These are phyloP conservation scores for Trachelus stipa DNA, from an alignment of 2,888 invertebrate species.

Conservation along the genomic window DNA sequence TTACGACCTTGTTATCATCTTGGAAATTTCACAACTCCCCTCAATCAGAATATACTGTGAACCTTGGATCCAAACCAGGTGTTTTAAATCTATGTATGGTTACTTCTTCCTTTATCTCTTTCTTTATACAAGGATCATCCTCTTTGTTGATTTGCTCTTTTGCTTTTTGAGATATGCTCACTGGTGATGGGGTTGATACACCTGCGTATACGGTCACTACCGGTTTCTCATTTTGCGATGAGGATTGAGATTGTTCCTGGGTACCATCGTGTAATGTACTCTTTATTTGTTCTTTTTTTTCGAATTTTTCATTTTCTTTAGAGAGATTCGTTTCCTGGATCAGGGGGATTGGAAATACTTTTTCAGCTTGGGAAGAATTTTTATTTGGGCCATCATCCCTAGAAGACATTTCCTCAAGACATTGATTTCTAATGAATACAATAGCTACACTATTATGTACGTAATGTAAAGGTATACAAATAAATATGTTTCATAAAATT, in stretches of 20 bases:
- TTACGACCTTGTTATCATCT: not conserved
- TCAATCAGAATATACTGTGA: not conserved
- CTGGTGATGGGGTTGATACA: not conserved
- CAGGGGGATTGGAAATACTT: no score
- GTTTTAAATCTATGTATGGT: constrained; percentile 4
- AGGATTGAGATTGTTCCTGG: not conserved
- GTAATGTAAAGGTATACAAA: not conserved
- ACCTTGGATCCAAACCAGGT: constrained; percentile 48
- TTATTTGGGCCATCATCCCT: not conserved
- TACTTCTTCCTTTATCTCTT: constrained; percentile 14
- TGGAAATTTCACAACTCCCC: not conserved
- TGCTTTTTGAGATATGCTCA: not conserved
- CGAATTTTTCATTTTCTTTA: not conserved
- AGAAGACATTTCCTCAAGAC: not conserved
- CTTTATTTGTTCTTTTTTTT: not conserved
- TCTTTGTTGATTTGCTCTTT: constrained; percentile 27
- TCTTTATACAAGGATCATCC: constrained; percentile 43
- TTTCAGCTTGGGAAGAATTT: not conserved
- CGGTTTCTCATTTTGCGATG: not conserved
- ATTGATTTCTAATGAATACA: not conserved
- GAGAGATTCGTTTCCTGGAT: not conserved
- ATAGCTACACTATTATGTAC: not conserved
- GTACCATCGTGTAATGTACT: not conserved
- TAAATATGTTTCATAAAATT: not conserved
- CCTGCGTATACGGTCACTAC: constrained; percentile 15